Evolutionary conservation across 2,797 vertebrate genomes (phyloP).

Genomic region (Coregonus sp.): DNA sequence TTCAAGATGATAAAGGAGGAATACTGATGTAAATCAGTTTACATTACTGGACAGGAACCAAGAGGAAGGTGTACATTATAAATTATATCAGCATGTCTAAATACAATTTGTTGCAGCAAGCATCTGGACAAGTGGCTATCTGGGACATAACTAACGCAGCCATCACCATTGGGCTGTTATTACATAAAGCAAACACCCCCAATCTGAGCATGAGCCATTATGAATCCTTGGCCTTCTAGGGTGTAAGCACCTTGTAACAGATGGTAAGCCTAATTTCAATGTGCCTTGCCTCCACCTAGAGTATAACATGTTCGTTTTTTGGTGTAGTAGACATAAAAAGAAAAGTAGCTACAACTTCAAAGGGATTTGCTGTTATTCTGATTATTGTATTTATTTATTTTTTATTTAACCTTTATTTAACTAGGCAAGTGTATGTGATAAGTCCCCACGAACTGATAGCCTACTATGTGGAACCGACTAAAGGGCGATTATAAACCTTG

Average conservation of each 20-base stretch:
- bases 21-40: not conserved
- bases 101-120: not conserved
- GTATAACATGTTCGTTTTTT: not conserved
- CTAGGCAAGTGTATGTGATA: too few species aligned
- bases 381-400: not conserved
- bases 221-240: conserved; percentile 21
- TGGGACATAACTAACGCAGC: not conserved
- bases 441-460: not conserved
- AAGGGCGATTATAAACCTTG: not conserved
- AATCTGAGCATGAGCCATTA: not conserved
- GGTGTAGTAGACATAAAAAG: not conserved
- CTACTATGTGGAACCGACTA: not conserved
- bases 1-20: not conserved
- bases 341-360: not conserved
- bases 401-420: too few species aligned
- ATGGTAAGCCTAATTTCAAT: not conserved
- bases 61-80: not conserved
- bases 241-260: not conserved
- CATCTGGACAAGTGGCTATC: not conserved
- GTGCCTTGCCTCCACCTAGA: not conserved
- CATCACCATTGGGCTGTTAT: conserved; percentile 9
- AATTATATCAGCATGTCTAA: not conserved
- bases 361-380: not conserved
- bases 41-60: not conserved
- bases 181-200: not conserved